Evolutionary conservation across 2,113 vertebrate genomes (phyloP).

Genomic region (Opisthocomus hoazin): DNA sequence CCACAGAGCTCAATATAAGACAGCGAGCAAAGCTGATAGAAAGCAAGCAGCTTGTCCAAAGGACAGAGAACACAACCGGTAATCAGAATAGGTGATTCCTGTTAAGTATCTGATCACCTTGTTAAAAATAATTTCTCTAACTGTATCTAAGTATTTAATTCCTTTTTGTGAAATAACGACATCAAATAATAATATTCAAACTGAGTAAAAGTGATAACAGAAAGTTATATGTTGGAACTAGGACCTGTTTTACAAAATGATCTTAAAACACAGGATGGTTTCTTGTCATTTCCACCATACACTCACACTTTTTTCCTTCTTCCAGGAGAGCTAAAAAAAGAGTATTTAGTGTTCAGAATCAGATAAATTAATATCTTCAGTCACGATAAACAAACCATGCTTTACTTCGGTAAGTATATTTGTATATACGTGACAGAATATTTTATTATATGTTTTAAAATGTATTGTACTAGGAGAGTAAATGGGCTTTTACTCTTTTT

Average conservation of each 20-base stretch:
- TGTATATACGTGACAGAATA: background rate
- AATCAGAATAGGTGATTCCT: background rate
- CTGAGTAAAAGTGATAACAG: background rate
- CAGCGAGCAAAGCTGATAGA: background rate
- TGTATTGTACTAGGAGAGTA: background rate
- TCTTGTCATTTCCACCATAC: background rate
- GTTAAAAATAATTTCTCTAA: no score
- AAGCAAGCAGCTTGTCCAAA: background rate
- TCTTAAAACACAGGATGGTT: background rate
- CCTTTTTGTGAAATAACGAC: background rate
- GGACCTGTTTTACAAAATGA: background rate
- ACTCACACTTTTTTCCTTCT: background rate
- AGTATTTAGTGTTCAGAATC: background rate
- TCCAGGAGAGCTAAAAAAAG: background rate
- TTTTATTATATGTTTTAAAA: background rate
- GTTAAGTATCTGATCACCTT: background rate
- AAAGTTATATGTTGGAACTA: background rate
- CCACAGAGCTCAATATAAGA: background rate
- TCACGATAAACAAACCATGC: background rate
- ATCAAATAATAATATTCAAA: background rate
- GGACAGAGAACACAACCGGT: background rate
- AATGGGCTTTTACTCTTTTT: background rate
- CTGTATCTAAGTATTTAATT: no score
- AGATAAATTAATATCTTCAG: background rate
- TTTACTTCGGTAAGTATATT: background rate